Evolutionary conservation across 2,888 invertebrate genomes (phyloP).

Genomic region (Hipparchia semele): DNA sequence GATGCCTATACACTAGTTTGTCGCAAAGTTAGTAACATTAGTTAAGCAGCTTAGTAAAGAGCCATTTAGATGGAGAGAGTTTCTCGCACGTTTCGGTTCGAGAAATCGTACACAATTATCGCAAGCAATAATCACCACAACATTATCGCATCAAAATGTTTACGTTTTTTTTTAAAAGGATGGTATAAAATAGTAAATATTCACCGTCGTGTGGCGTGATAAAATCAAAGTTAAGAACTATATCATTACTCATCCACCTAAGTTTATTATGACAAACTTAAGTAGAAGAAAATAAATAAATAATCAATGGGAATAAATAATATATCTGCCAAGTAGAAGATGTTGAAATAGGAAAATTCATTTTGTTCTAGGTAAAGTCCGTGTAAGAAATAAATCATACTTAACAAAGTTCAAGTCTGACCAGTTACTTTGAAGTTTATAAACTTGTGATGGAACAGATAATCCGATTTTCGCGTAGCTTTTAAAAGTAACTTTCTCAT

Average conservation of each 20-base stretch:
- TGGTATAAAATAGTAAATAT: too few relatives aligned
- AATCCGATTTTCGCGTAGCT: slow-evolving; percentile 7
- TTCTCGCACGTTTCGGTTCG: too few relatives aligned
- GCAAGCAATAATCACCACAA: too few relatives aligned
- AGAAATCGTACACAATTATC: too few relatives aligned
- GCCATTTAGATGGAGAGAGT: too few relatives aligned
- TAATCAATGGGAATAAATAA: too few relatives aligned
- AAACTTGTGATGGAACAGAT: slow-evolving; percentile 20
- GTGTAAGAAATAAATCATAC: slow-evolving; percentile 27
- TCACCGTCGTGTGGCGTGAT: too few relatives aligned
- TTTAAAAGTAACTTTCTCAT: slow-evolving; percentile 4
- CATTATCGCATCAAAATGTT: too few relatives aligned
- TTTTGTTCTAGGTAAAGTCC: neutral
- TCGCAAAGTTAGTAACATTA: too few relatives aligned
- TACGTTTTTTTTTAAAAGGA: too few relatives aligned
- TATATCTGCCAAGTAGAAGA: neutral
- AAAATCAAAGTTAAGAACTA: neutral
- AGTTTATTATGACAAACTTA: neutral
- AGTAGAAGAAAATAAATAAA: neutral
- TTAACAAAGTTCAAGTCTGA: slow-evolving; percentile 20
- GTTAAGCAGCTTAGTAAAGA: too few relatives aligned
- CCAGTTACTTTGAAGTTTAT: slow-evolving; percentile 23
- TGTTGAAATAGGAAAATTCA: slow-evolving; percentile 5
- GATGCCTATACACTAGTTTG: too few relatives aligned
- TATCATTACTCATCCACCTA: neutral